Evolutionary conservation across 35 echinoderm and acorn worm genomes (phyloP), one percentile per base, ranked within the genome.

Genomic region (Amphiura filiformis): DNA sequence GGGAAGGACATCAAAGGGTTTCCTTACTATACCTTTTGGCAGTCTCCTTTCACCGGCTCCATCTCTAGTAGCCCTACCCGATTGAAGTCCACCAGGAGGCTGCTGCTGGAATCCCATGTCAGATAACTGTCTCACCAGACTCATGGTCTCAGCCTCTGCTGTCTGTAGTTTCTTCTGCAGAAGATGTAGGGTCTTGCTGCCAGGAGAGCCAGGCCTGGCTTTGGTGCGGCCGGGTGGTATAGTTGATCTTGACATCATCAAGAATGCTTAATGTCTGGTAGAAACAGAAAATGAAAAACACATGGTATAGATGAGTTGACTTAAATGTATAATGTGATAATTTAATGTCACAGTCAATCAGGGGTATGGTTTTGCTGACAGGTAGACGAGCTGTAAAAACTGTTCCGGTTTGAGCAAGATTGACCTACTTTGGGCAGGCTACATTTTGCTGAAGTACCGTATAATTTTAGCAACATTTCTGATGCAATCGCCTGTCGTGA

Each of bases 161-260:
- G 86, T 31, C 28, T 93, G 39, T 37, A 97, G 78, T 84, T 91
- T 97, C 57, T 97, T 81, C 56, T 97, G 90, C 37, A 97, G 89
- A 31, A 90, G 88, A 7, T 52, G 44, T 20, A 52, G 7, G 7
- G 44, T 52, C 44, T 52, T n/a, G n/a, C n/a, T 52, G 44, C 7
- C 44, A 20, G 44, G 20, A 11, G 44, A 52, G 44, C 44, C 44
- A n/a, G n/a, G n/a, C 44, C 20, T 52, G 44, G 7, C 7, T 52
- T 52, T 52, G 20, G 44, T 20, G 7, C 44, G 7, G 44, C 44
- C 20, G 7, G 44, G 44, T 20, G 44, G 44, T 52, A 52, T 52
- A 20, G 44, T 20, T 52, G 44, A 7, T 52, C 44, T 52, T 11
- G 44, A 52, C 44, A 52, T 52, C 7, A 52, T 52, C 44, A 52